Evolutionary conservation across 2,113 vertebrate genomes (phyloP), one percentile per base, ranked within the genome.

Genomic region (Jaculus jaculus): DNA sequence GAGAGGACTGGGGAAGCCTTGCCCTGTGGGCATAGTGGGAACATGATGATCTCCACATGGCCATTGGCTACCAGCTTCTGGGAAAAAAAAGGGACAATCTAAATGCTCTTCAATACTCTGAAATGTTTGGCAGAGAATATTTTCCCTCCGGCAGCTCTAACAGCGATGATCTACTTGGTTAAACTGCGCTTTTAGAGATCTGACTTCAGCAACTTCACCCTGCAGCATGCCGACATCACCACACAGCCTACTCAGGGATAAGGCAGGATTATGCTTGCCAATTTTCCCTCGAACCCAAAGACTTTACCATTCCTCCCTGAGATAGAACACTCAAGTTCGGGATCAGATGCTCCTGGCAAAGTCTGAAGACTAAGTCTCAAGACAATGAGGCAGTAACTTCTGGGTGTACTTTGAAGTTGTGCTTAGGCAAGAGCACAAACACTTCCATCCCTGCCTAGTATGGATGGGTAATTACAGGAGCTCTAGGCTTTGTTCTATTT

Each of bases 101-200:
- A 63, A 34, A 74, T 20, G 1, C 18, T 87, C 63, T n/a, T 37
- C 18, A 47, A 0, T 3, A 34, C 47, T 69, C 13, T 42, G 89
- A 30, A 39, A 16, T 17, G 10, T 89, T 47, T 74, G 79, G n/a
- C 63, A 91, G 80, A 68, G 7, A 60, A 11, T 54, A 34, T 39
- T 80, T 42, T 69, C 73, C 73, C n/a, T n/a, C 79, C 79, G 73
- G 47, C 60, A 88, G 26, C n/a, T 63, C 66, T 16, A 92, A 65
- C 11, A 74, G 58, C 24, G 28, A 72, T 11, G 17, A 79, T 11
- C 20, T 32, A 30, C 15, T 74, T 17, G 30, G 28, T 18, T 80
- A 84, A 51, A n/a, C 32, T 51, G 34, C 20, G n/a, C 47, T 20
- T 3, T 71, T 42, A 68, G 39, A 75, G 42, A 69, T 71, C 5